Evolutionary conservation across 2,113 vertebrate genomes (phyloP).

Genomic region (Oncorhynchus masou): DNA sequence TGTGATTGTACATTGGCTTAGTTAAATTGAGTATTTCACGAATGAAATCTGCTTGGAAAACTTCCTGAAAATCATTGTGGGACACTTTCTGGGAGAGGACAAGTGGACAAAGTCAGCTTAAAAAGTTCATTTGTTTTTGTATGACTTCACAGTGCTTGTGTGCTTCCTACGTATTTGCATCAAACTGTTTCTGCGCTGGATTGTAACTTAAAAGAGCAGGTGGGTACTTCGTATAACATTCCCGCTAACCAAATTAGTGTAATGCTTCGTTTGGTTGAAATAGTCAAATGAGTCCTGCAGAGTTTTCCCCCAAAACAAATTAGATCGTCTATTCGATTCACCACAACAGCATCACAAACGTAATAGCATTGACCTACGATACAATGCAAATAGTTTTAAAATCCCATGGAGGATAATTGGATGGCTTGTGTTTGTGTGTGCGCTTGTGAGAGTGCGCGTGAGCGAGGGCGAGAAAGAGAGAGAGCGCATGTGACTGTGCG

Average conservation of each 20-base stretch:
- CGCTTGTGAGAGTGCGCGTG: no score
- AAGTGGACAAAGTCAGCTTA: neutral
- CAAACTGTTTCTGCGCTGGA: neutral
- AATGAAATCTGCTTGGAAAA: no score
- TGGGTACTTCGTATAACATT: neutral
- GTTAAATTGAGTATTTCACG: neutral
- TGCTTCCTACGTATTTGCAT: neutral
- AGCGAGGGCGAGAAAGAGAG: no score
- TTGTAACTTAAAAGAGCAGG: neutral
- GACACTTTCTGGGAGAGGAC: neutral
- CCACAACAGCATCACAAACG: slow-evolving; percentile 10
- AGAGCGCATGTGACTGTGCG: no score
- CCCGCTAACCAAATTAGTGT: neutral
- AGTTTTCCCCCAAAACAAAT: neutral
- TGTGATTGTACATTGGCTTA: neutral
- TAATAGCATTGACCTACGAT: slow-evolving; percentile 17
- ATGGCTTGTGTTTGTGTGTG: neutral
- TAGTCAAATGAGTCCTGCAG: neutral
- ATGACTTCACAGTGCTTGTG: neutral
- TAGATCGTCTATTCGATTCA: neutral
- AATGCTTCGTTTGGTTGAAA: no score
- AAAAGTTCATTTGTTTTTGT: neutral
- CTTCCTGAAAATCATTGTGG: neutral
- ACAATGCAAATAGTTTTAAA: slow-evolving; percentile 11
- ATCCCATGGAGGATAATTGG: slow-evolving; percentile 1